Evolutionary conservation across 2,888 invertebrate genomes (phyloP), one percentile per base, ranked within the genome.

Genomic region (Empis livida): DNA sequence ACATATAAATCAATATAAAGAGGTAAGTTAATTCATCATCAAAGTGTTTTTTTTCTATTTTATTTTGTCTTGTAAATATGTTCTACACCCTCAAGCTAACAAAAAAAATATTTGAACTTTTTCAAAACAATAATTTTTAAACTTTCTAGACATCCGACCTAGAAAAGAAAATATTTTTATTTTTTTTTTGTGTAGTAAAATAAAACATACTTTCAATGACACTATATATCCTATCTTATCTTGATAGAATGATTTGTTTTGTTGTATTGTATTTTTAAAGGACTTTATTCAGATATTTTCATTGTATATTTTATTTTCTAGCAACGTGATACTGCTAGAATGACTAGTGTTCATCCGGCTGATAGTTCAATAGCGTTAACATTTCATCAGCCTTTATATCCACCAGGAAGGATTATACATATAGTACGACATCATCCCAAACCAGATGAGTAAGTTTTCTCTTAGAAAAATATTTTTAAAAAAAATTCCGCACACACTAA

Each of bases 391-490:
- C 88, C 87, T 1, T 73, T 91, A 43, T 90, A 82, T 68, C 89
- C 87, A 46, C 90, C 91, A 5, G 90, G 90, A 9, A 76, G 79
- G 59, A 88, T 90, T 56, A 84, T 91, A 51, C 90, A 90, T 63
- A 80, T 91, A 43, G 88, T 91, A 44, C 72, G 89, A 49, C 87
- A 86, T 67, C 89, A 90, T 72, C 85, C 87, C 14, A 80, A 78
- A 46, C 78, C 78, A 59, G 78, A 80, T 60, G 80, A 82, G 86
- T 86, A 71, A 79, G 83, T 79, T 48, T 45, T 41, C 27, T 39
- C 13, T 5, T 11, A 15, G 15, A 15, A 39, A 39, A 14, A 15
- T n/a, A 15, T 10, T 16, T 17, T 10, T 6, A 15, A 17, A 15
- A 10, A 8, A 14, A 39, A 39, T 6, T 27, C 13, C 20, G 20